phyloP scores from a whole-genome alignment of 2,113 vertebrate genomes.

The Pandion haliaetus region DNA sequence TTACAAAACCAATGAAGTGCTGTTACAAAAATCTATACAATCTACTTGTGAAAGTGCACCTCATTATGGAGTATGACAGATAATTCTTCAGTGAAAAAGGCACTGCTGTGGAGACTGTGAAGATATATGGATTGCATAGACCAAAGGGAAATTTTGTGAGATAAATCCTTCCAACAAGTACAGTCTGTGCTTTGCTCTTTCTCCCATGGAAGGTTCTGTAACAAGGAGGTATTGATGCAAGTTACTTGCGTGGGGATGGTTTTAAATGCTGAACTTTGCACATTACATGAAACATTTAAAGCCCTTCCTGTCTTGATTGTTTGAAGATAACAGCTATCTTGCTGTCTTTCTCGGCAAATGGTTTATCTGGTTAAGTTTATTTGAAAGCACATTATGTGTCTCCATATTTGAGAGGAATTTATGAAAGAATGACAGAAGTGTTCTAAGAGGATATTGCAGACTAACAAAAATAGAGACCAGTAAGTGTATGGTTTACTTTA shows the following conservation, averaged over 20 bases:
- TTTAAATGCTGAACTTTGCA: not conserved
- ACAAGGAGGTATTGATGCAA: not conserved
- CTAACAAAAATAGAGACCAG: not conserved
- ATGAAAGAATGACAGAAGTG: not conserved
- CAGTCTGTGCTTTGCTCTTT: not conserved
- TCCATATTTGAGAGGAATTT: not conserved
- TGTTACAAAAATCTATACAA: constrained; percentile 56
- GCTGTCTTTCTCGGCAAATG: not conserved
- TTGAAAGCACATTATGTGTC: not conserved
- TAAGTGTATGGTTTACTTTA: not conserved
- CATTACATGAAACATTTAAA: not conserved
- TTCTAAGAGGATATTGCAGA: not conserved
- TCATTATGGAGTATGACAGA: constrained; percentile 47
- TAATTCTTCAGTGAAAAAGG: constrained; percentile 38
- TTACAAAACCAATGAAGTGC: constrained; percentile 26
- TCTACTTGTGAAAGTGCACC: constrained; percentile 20
- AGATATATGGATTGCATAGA: not conserved
- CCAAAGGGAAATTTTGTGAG: constrained; percentile 22
- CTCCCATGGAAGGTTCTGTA: not conserved
- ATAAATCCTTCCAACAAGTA: constrained; percentile 8
- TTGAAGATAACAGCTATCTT: not conserved
- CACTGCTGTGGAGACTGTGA: not conserved
- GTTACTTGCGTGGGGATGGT: not conserved
- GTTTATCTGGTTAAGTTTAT: not conserved
- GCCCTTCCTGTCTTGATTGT: not conserved